phyloP scores from a whole-genome alignment of 2,797 vertebrate genomes.

The Loriculus beryllinus region DNA sequence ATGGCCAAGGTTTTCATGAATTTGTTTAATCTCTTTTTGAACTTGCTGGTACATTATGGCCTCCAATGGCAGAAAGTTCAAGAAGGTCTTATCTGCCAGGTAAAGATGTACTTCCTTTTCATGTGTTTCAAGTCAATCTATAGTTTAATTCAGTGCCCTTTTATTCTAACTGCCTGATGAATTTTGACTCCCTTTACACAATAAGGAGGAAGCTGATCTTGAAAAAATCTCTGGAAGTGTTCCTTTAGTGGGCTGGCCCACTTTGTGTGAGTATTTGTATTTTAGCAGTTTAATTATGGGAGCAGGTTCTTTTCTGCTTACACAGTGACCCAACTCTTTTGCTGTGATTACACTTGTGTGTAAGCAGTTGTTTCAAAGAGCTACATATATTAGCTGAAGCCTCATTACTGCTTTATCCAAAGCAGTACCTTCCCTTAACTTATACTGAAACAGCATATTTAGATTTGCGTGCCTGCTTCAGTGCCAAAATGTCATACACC shows the following conservation, averaged over 20 bases:
- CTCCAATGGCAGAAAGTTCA: background rate
- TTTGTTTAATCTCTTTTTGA: background rate
- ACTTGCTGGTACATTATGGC: background rate
- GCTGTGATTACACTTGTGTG: background rate
- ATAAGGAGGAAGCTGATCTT: background rate
- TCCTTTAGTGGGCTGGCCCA: background rate
- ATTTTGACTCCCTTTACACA: background rate
- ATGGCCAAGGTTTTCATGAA: background rate
- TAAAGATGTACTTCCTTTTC: background rate
- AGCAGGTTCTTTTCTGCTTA: background rate
- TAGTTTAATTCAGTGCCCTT: background rate
- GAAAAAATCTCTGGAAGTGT: background rate
- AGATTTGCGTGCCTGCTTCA: background rate
- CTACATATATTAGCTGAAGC: background rate
- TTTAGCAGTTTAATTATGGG: background rate
- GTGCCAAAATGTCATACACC: background rate
- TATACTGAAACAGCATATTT: background rate
- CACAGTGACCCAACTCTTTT: background rate
- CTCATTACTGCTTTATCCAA: background rate
- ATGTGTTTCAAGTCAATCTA: background rate
- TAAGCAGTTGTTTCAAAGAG: background rate
- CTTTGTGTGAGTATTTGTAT: background rate
- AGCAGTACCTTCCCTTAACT: background rate
- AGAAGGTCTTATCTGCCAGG: background rate
- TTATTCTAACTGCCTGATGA: background rate